Base-by-base conservation (phyloP, 2,888 invertebrate genomes). In the Drosophila falleni region DNA sequence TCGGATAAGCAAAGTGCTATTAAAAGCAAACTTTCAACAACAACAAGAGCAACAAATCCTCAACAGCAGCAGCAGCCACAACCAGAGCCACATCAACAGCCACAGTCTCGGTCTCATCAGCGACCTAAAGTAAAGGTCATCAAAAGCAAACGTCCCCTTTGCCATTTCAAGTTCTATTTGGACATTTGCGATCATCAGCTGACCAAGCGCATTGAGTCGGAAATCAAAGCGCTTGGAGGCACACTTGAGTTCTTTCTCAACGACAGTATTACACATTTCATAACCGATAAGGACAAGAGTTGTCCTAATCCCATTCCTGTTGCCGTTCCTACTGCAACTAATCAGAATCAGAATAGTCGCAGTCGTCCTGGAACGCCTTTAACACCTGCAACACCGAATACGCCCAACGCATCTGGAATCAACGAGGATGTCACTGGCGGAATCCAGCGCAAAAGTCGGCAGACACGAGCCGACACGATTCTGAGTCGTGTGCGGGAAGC, bases 381-480 rank as follows among this genome's bases (percentile, higher is more conserved):
- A 26, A 90, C 91, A 54, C 90, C 90, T 13, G 78, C 79, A 44
- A 91, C 92, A 63, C 91, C 92, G 39, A 89, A 89, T 50, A 89
- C 91, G 41, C 89, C 90, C 9, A 49, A 23, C 26, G 49, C 71
- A 15, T 61, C 78, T 16, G 64, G 44, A 66, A 68, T 81, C 53
- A 64, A 62, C 50, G 82, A 80, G 16, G 78, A 80, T 75, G 78
- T 77, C 44, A 76, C 44, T 67, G 75, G 49, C 63, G 75, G 53
- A 31, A 11, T 29, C 19, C 74, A 61, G 15, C 65, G 63, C 13
- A 63, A 63, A 41, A 87, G 88, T 74, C 87, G 91, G 49, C 91
- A 87, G 78, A 90, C 92, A 13, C 95, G 96, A 92, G 95, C 95
- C 92, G 96, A 96, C 95, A 96, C 96, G 93, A 96, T 96, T 95